A percentile compares a stretch with the other conserved stretches of the same genome.
phyloP scores from a whole-genome alignment of 2,888 invertebrate genomes.

The Callimorpha dominula region DNA sequence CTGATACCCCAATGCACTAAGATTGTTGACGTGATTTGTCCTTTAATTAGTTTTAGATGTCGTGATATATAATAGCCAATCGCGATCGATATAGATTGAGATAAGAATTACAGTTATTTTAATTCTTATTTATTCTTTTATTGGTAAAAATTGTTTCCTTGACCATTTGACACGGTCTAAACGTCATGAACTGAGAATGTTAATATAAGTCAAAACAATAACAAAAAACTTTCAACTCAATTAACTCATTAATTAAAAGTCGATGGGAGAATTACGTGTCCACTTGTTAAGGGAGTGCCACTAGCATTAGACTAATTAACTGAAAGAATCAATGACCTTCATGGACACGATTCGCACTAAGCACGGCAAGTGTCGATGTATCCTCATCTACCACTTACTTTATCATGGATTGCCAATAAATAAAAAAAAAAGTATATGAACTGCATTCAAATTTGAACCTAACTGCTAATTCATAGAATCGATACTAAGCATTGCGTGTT shows the following conservation, averaged over 20 bases:
- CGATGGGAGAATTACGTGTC: slow-evolving; percentile 4
- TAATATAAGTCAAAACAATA: neutral
- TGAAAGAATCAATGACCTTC: neutral
- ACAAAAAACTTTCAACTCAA: neutral
- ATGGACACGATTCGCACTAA: neutral
- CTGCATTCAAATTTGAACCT: slow-evolving; percentile 8
- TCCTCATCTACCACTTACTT: neutral
- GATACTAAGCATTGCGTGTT: slow-evolving; percentile 31
- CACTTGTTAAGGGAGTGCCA: neutral
- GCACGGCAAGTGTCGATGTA: slow-evolving; percentile 1
- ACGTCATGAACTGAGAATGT: neutral
- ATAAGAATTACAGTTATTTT: neutral
- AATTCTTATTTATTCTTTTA: neutral
- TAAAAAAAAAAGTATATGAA: neutral
- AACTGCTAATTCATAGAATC: slow-evolving; percentile 1
- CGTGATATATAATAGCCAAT: too few relatives aligned
- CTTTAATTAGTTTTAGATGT: too few relatives aligned
- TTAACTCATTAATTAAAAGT: slow-evolving; percentile 1
- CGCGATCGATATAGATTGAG: too few relatives aligned
- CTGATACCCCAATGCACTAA: too few relatives aligned
- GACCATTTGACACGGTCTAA: neutral
- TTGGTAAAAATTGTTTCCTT: neutral
- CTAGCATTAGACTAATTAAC: neutral
- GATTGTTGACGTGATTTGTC: too few relatives aligned
- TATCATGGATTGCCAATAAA: too few relatives aligned